phyloP scores from a whole-genome alignment of 2,888 invertebrate genomes.

The Andrena bicolor region DNA sequence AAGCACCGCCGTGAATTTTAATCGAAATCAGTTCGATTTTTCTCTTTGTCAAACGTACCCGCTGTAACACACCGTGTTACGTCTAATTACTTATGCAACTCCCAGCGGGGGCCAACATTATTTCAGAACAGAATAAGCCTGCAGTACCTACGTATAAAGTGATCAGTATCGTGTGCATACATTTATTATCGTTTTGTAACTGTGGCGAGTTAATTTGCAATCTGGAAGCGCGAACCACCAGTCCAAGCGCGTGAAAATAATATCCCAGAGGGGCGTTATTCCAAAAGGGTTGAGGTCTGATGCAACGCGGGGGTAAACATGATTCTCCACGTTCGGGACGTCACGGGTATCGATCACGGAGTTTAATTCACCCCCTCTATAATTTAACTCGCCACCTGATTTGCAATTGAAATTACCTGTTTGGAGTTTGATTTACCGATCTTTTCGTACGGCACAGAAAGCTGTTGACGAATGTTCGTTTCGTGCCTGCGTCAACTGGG shows the following conservation, averaged over 20 bases:
- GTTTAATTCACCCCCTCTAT: not conserved
- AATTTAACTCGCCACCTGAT: not conserved
- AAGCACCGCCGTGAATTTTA: conserved; percentile 8
- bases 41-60: not conserved
- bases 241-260: no score
- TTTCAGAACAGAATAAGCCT: not conserved
- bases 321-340: not conserved
- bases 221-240: no score
- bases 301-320: not conserved
- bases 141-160: not conserved
- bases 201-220: no score
- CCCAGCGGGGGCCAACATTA: not conserved
- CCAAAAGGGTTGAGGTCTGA: not conserved
- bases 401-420: conserved; percentile 9
- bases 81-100: conserved; percentile 1
- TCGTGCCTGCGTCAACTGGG: not conserved
- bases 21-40: not conserved
- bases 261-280: not conserved
- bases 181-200: no score
- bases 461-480: not conserved
- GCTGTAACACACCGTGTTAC: not conserved
- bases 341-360: not conserved
- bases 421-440: not conserved
- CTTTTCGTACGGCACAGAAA: not conserved
- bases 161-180: not conserved